Evolutionary conservation across 2,113 vertebrate genomes (phyloP).

Genomic region (Muntiacus reevesi): DNA sequence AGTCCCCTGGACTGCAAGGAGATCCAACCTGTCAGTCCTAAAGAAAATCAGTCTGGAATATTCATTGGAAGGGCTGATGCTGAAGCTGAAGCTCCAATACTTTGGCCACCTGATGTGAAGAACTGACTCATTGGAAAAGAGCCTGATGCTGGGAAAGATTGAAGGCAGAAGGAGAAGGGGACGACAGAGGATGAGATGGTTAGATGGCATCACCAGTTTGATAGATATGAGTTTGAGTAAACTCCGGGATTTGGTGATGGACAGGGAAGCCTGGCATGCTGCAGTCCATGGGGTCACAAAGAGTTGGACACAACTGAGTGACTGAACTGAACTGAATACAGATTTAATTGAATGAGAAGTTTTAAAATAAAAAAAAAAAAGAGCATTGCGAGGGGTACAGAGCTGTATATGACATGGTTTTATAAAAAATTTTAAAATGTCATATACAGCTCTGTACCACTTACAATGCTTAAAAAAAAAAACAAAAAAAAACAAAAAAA

Average conservation of each 20-base stretch:
- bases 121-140: not conserved
- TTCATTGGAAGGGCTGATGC: not conserved
- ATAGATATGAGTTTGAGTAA: not conserved
- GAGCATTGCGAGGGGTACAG: not conserved
- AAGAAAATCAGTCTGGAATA: not conserved
- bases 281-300: not conserved
- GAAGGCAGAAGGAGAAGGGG: not conserved
- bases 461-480: not conserved
- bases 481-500: not conserved
- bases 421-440: not conserved
- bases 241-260: not conserved
- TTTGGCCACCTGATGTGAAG: not conserved
- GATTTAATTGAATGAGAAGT: not conserved
- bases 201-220: not conserved
- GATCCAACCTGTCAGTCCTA: not conserved
- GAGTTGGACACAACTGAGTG: accelerated
- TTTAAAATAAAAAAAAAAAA: not conserved
- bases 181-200: not conserved
- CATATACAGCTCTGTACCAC: not conserved
- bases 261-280: not conserved
- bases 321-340: not conserved
- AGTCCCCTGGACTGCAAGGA: not conserved
- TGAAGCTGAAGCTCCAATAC: not conserved
- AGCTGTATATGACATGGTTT: not conserved
- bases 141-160: not conserved